Evolutionary conservation across 2,888 invertebrate genomes (phyloP), one percentile per base, ranked within the genome.

Genomic region (Xanthia icteritia): DNA sequence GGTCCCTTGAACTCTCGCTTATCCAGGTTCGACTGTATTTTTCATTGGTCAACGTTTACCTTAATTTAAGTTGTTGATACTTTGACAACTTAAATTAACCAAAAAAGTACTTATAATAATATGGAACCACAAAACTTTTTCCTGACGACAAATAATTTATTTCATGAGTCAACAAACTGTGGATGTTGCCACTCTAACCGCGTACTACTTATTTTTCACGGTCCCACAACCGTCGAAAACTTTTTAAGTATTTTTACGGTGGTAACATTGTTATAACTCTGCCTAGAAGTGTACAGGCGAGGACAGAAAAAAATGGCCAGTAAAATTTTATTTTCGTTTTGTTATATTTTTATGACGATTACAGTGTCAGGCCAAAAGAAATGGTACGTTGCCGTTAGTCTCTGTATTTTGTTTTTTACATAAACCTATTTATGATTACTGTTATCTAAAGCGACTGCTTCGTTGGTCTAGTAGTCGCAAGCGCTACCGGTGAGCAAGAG

Each of bases 121-220:
- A 36, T 23, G 9, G 4, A 65, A 39, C 20, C 9, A 39, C n/a
- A 27, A 71, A 79, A 74, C n/a, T 54, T 56, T 15, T 27, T 23
- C 5, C 36, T 31, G 60, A 45, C 68, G 5, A 66, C 42, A 73
- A 64, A 68, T 71, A 54, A 56, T 73, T 78, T 78, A 66, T 61
- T 74, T 61, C 51, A 11, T 51, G 61, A 63, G 73, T 78, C 58
- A 73, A 78, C 71, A 65, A 84, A 68, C 74, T 64, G 20, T 72
- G 15, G 36, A 68, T 76, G 76, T 83, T 81, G 76, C 68, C 67
- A 78, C 65, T 79, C 69, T 72, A 39, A 73, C 61, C 76, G 66
- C 87, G 83, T 87, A 79, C 61, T 65, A 71, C 65, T 83, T 84
- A 84, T 84, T 82, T 87, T 86, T 86, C 81, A 83, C 66, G 76